Conservation (phyloP, 2,888 invertebrate genomes). For the Chaetogeoica ovagalla region DNA sequence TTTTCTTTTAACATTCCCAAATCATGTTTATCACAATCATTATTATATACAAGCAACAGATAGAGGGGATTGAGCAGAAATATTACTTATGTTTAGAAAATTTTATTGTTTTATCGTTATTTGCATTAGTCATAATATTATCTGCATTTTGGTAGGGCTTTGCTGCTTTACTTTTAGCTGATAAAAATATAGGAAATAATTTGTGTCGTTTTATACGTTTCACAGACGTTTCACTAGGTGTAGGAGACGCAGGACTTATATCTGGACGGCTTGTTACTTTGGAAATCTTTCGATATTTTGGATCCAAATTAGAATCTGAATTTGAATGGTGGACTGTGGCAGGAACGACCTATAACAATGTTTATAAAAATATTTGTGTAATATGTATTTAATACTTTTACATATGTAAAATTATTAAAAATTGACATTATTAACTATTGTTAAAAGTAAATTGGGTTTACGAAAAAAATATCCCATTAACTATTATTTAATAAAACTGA, state of each 20-base stretch:
- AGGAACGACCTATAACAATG: slow-evolving; percentile 27
- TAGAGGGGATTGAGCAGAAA: slow-evolving; percentile 18
- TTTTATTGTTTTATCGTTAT: slow-evolving; percentile 20
- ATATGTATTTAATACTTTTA: no score
- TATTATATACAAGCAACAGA: slow-evolving; percentile 45
- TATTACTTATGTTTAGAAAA: slow-evolving; percentile 33
- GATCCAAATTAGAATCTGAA: slow-evolving; percentile 48
- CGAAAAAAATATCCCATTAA: no score
- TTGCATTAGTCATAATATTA: slow-evolving; percentile 1
- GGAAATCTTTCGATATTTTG: slow-evolving; percentile 38
- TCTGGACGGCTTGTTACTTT: slow-evolving; percentile 29
- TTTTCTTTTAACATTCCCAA: slow-evolving; percentile 16
- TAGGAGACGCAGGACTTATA: slow-evolving; percentile 13
- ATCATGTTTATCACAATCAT: slow-evolving; percentile 50
- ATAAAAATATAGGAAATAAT: slow-evolving; percentile 48
- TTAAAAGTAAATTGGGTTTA: no score
- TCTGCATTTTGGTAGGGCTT: slow-evolving; percentile 28
- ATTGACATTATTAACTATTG: no score
- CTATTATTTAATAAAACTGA: no score
- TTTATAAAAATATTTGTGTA: not conserved
- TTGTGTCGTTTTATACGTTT: slow-evolving; percentile 48
- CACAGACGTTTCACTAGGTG: slow-evolving; percentile 31
- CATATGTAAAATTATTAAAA: no score
- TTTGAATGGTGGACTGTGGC: slow-evolving; percentile 37
- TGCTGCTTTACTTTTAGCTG: slow-evolving; percentile 46